phyloP scores from a whole-genome alignment of 2,888 invertebrate genomes.

The Drosophila niveifrons region DNA sequence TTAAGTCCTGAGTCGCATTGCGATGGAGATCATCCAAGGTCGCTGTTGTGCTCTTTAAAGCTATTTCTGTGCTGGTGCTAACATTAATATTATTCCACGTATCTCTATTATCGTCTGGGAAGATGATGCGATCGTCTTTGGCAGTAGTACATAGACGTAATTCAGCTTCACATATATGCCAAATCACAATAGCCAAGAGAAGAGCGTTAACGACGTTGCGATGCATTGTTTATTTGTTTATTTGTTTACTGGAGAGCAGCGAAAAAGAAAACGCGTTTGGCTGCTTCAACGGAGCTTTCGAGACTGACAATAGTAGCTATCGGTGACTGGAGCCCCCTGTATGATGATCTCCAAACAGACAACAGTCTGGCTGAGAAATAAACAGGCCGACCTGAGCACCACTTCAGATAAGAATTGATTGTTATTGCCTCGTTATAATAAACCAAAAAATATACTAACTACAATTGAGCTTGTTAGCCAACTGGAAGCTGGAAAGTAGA shows the following conservation, averaged over 20 bases:
- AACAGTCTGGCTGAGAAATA: conserved; percentile 27
- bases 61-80: background rate
- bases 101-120: conserved; percentile 46
- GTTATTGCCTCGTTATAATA: conserved; percentile 20
- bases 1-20: background rate
- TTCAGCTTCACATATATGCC: conserved; percentile 19
- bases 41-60: background rate
- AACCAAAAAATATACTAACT: conserved; percentile 6
- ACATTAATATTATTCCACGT: background rate
- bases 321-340: conserved; percentile 2
- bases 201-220: conserved; percentile 29
- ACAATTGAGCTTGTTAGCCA: conserved; percentile 15
- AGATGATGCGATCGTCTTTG: conserved; percentile 67
- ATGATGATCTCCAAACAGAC: conserved; percentile 30
- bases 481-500: conserved; percentile 39
- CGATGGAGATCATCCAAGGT: background rate
- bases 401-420: conserved; percentile 50
- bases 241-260: conserved; percentile 12
- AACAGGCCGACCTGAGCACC: conserved; percentile 13
- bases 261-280: conserved; percentile 63
- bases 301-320: conserved; percentile 48
- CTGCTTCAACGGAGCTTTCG: conserved; percentile 53
- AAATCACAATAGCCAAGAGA: conserved; percentile 36
- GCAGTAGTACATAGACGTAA: conserved; percentile 1
- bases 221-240: conserved; percentile 48